phyloP scores from a whole-genome alignment of 2,797 vertebrate genomes.

The Gadopsis marmoratus region DNA sequence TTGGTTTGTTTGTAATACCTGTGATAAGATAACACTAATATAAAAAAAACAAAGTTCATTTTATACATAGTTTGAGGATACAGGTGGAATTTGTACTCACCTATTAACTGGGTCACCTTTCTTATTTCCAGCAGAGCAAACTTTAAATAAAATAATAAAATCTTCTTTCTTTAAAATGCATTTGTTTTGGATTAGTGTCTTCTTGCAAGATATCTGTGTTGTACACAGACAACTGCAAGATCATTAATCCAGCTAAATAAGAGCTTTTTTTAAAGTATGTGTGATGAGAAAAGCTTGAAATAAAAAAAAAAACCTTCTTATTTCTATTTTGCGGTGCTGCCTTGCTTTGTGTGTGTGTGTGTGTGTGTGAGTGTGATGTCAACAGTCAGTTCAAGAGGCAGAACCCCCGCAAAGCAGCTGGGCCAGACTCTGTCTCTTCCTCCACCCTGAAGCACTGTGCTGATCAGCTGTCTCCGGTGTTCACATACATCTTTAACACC shows the following conservation, averaged over 20 bases:
- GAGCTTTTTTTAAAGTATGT: background rate
- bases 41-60: conserved; percentile 35
- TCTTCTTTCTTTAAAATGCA: background rate
- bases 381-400: too few relatives aligned
- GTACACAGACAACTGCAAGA: background rate
- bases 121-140: conserved; percentile 1
- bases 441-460: too few relatives aligned
- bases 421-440: too few relatives aligned
- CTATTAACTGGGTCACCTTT: background rate
- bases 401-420: too few relatives aligned
- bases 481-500: too few relatives aligned
- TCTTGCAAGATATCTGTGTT: background rate
- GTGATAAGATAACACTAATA: conserved; percentile 40
- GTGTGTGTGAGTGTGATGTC: too few relatives aligned
- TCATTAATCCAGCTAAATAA: background rate
- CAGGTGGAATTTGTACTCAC: background rate
- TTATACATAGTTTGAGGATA: background rate
- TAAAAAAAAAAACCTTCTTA: background rate
- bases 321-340: background rate
- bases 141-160: too few relatives aligned
- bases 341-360: too few relatives aligned
- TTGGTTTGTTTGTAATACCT: background rate
- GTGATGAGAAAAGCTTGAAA: background rate
- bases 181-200: background rate
- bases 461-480: too few relatives aligned